These are phyloP conservation scores for Varanus salvator DNA, from an alignment of 2,113 vertebrate genomes.

Conservation along the genomic window DNA sequence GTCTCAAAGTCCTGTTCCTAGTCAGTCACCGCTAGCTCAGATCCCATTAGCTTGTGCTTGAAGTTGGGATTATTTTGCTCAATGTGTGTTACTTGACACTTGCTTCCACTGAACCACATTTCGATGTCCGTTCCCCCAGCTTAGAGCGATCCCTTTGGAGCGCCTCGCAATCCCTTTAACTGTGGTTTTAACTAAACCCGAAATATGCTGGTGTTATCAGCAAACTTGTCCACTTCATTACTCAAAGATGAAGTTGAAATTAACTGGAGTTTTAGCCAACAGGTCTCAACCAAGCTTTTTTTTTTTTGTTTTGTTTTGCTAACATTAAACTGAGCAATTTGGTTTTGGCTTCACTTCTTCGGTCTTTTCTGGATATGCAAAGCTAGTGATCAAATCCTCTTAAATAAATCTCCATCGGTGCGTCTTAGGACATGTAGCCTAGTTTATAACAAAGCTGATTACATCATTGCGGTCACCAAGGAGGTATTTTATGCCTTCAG, in stretches of 20 bases:
- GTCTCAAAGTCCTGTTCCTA: too few relatives aligned
- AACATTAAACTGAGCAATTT: neutral
- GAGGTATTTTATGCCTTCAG: neutral
- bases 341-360: neutral
- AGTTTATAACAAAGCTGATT: slow-evolving; percentile 7
- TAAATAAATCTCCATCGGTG: slow-evolving; percentile 12
- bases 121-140: too few relatives aligned
- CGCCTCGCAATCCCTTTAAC: too few relatives aligned
- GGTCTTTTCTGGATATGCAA: neutral
- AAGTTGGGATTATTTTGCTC: too few relatives aligned
- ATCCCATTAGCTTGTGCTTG: too few relatives aligned
- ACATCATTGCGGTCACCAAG: neutral
- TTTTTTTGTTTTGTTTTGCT: neutral
- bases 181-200: too few relatives aligned
- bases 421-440: neutral
- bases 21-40: too few relatives aligned
- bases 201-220: too few relatives aligned
- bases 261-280: neutral
- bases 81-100: too few relatives aligned
- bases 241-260: neutral
- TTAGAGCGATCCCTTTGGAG: too few relatives aligned
- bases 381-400: neutral
- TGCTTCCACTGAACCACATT: too few relatives aligned
- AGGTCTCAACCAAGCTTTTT: neutral
- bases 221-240: too few relatives aligned